Percentiles rank a stretch among this genome's conserved stretches.
phyloP scores from a whole-genome alignment of 1,140 invertebrate genomes.

The Caenorhabditis brenneri region DNA sequence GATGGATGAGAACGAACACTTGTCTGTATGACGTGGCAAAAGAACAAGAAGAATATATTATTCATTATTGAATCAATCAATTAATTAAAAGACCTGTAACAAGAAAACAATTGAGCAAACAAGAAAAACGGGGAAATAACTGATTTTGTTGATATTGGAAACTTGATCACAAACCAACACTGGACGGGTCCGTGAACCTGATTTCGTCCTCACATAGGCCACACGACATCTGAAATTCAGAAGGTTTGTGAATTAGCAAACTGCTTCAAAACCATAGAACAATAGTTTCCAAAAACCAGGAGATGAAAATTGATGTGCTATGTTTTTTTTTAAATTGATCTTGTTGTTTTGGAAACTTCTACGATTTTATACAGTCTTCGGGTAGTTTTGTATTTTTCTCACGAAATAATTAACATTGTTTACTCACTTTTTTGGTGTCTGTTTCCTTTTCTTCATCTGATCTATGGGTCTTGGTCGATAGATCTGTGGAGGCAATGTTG shows the following conservation, averaged over 20 bases:
- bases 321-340: too few relatives aligned
- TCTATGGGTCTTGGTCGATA: slow-evolving; percentile 10
- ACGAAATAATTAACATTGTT: neutral
- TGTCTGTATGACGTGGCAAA: slow-evolving; percentile 15
- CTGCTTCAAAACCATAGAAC: too few relatives aligned
- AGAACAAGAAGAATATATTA: neutral
- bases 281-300: too few relatives aligned
- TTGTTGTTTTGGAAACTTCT: too few relatives aligned
- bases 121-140: neutral
- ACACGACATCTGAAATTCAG: slow-evolving; percentile 48
- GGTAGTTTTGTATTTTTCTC: neutral
- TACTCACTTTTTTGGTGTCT: slow-evolving; percentile 10
- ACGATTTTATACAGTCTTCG: too few relatives aligned
- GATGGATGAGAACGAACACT: neutral
- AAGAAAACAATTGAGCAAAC: slow-evolving; percentile 23
- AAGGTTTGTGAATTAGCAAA: too few relatives aligned
- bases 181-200: slow-evolving; percentile 24
- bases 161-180: neutral
- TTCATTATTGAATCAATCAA: neutral
- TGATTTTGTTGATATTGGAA: neutral
- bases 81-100: slow-evolving; percentile 6
- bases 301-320: too few relatives aligned
- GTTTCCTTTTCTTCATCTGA: slow-evolving; percentile 34
- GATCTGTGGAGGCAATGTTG: neutral
- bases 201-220: slow-evolving; percentile 14